phyloP scores from a whole-genome alignment of 2,113 vertebrate species.

The Synodontis membranacea region DNA sequence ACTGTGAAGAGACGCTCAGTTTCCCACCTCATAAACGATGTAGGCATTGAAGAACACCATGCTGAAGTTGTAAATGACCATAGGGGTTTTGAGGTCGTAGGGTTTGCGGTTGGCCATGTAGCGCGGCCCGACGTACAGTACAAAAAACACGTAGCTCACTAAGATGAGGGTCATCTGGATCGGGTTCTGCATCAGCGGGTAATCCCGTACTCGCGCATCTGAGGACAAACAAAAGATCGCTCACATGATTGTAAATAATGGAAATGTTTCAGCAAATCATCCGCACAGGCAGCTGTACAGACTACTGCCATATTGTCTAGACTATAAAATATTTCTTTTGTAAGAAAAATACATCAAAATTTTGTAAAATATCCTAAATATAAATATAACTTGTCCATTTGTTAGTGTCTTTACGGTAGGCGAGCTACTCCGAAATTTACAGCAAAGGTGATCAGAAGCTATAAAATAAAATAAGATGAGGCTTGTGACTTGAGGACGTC shows the following conservation, averaged over 20 bases:
- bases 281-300: not conserved
- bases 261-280: not conserved
- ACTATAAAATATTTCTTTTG: not conserved
- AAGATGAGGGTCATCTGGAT: conserved; percentile 82
- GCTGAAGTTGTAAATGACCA: conserved; percentile 91
- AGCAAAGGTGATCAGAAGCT: not conserved
- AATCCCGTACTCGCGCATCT: conserved; percentile 85
- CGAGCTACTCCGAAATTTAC: not conserved
- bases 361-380: not conserved
- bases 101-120: conserved; percentile 94
- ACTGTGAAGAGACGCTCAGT: not conserved
- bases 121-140: conserved; percentile 84
- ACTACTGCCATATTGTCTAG: not conserved
- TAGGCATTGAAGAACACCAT: conserved; percentile 87
- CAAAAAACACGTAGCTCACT: conserved; percentile 81
- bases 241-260: not conserved
- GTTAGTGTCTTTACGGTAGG: not conserved
- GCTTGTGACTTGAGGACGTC: too few species aligned
- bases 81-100: conserved; percentile 81
- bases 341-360: not conserved
- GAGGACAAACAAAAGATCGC: conserved; percentile 32
- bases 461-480: too few species aligned
- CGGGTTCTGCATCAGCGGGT: conserved; percentile 87
- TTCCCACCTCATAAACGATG: conserved; percentile 93
- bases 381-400: not conserved